Percentiles rank a stretch among this genome's conserved stretches.
These are phyloP conservation scores for Amniataba percoides DNA, from an alignment of 2,797 vertebrate species.

Conservation along the genomic window DNA sequence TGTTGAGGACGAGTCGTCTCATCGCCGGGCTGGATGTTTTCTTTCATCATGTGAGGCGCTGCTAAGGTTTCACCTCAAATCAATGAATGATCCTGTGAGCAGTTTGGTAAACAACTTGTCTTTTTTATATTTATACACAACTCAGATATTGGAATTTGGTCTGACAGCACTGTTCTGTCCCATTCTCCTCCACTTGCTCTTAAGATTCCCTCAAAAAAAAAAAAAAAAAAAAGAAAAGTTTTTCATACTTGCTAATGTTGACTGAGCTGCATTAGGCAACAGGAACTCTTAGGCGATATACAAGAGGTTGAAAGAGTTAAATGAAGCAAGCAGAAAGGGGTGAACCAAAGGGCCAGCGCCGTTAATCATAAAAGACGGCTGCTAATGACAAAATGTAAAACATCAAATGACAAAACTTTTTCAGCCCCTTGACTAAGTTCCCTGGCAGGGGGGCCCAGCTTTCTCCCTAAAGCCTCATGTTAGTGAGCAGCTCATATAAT, in stretches of 20 bases:
- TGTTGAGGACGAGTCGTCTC: conserved; percentile 19
- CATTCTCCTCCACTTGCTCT: conserved; percentile 24
- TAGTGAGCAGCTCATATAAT: conserved; percentile 71
- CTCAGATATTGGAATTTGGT: conserved; percentile 19
- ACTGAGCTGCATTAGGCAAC: conserved; percentile 13
- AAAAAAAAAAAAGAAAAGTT: neutral
- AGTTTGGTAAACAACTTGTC: conserved; percentile 37
- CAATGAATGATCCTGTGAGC: conserved; percentile 31
- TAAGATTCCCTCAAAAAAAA: conserved; percentile 6
- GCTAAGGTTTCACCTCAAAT: conserved; percentile 45
- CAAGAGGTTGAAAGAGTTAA: conserved; percentile 51
- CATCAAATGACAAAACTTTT: conserved; percentile 76
- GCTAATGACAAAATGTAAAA: conserved; percentile 75
- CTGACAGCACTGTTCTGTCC: conserved; percentile 20
- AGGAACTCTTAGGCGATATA: conserved; percentile 30
- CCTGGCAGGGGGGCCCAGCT: conserved; percentile 64
- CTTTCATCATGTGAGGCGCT: conserved; percentile 13
- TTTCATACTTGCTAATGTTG: conserved; percentile 25
- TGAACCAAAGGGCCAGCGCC: conserved; percentile 54
- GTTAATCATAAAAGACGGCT: conserved; percentile 68
- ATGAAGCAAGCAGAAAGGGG: conserved; percentile 48
- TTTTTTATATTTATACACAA: conserved; percentile 31
- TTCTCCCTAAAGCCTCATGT: conserved; percentile 69
- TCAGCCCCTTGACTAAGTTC: conserved; percentile 65
- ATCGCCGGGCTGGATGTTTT: conserved; percentile 10